phyloP scores from a whole-genome alignment of 2,888 invertebrate genomes.

The Acanthopleura granulata region DNA sequence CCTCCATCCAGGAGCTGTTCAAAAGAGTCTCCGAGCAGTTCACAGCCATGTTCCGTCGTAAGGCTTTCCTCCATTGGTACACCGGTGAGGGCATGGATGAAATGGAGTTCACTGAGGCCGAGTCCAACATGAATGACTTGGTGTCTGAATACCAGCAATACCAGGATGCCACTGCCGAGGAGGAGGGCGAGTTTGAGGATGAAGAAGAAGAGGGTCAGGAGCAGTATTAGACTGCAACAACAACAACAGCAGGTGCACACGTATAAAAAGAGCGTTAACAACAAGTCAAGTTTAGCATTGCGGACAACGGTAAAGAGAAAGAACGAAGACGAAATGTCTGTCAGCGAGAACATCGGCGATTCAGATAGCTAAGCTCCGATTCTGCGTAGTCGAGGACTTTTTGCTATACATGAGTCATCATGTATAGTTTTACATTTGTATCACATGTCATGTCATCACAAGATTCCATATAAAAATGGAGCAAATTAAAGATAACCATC shows the following conservation, averaged over 20 bases:
- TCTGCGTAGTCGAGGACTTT: no score
- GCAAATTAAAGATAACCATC: no score
- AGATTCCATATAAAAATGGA: no score
- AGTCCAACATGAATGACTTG: constrained; percentile 8
- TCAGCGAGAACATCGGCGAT: no score
- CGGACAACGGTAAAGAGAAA: no score
- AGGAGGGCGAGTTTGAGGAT: constrained; percentile 60
- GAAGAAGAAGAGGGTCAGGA: background rate
- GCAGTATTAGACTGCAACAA: background rate
- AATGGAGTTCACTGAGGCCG: constrained; percentile 1
- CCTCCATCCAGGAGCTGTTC: constrained; percentile 56
- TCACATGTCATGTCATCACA: no score
- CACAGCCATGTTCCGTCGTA: constrained; percentile 69
- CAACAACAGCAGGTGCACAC: background rate
- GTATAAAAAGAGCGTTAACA: no score
- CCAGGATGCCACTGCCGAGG: constrained; percentile 7
- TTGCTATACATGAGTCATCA: no score
- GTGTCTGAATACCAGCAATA: background rate
- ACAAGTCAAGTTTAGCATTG: no score
- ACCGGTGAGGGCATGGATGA: constrained; percentile 7
- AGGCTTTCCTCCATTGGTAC: constrained; percentile 9
- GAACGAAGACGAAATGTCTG: no score
- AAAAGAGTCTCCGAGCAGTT: constrained; percentile 57
- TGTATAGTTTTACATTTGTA: no score
- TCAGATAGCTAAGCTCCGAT: no score